Evolutionary conservation across 2,888 invertebrate genomes (phyloP).

Genomic region (Troilus luridus): DNA sequence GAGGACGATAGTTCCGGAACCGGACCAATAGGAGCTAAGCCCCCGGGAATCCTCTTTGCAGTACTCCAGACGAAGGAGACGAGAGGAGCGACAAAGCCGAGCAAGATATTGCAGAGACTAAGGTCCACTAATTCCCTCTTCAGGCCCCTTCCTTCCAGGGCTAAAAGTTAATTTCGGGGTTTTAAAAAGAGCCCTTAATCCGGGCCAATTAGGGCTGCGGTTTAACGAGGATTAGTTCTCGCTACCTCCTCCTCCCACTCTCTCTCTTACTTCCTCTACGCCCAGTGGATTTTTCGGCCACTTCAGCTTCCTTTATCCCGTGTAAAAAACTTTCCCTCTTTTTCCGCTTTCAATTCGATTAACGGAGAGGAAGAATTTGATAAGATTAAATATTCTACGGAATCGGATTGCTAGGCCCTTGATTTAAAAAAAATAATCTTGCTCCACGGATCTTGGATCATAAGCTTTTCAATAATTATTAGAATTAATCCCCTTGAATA

Average conservation of each 20-base stretch:
- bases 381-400: not conserved
- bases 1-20: not conserved
- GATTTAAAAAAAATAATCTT: not conserved
- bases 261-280: no score
- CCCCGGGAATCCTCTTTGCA: not conserved
- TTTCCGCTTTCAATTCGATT: slow-evolving; percentile 21
- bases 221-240: slow-evolving; percentile 42
- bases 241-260: not conserved
- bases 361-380: slow-evolving; percentile 27
- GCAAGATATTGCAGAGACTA: slow-evolving; percentile 13
- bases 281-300: slow-evolving; percentile 21
- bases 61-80: not conserved
- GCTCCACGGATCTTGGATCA: not conserved
- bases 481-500: not conserved
- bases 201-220: slow-evolving; percentile 46
- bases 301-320: slow-evolving; percentile 23
- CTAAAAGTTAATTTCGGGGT: slow-evolving; percentile 48
- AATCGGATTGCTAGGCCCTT: not conserved
- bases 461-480: not conserved
- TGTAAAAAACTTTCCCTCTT: slow-evolving; percentile 14
- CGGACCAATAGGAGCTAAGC: not conserved
- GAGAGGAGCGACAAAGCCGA: slow-evolving; percentile 21
- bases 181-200: slow-evolving; percentile 50
- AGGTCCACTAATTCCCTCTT: slow-evolving; percentile 44
- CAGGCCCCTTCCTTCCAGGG: not conserved